Evolutionary conservation across 2,888 invertebrate species (phyloP).

Genomic region (Smittia sp.): DNA sequence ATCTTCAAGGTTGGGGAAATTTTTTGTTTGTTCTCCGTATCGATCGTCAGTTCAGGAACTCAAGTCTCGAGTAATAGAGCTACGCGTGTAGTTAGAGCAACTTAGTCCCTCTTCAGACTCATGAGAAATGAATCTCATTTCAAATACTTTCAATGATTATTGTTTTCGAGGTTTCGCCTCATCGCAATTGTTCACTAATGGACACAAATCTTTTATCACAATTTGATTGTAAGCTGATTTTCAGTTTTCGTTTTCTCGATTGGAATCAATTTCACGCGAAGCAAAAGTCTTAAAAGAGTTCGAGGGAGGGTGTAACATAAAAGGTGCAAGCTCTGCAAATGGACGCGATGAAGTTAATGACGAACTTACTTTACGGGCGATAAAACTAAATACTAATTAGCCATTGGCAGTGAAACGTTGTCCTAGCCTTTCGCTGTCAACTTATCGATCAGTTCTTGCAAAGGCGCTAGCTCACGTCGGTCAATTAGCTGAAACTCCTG

Average conservation of each 20-base stretch:
- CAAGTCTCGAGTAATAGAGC: too few species aligned
- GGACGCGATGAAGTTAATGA: not conserved
- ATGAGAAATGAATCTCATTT: too few species aligned
- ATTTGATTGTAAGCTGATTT: slow-evolving; percentile 2
- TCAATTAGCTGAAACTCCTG: slow-evolving; percentile 98
- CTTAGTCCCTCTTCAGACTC: too few species aligned
- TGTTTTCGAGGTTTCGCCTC: too few species aligned
- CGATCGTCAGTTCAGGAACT: too few species aligned
- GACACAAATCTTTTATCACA: not conserved
- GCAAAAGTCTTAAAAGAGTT: too few species aligned
- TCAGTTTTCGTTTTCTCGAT: not conserved
- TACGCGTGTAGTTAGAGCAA: too few species aligned
- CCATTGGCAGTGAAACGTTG: not conserved
- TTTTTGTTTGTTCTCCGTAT: too few species aligned
- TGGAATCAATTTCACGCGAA: not conserved
- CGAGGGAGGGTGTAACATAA: not conserved
- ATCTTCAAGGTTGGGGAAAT: too few species aligned
- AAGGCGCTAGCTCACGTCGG: slow-evolving; percentile 90
- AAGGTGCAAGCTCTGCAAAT: not conserved
- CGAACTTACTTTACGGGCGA: not conserved
- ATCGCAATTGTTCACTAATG: too few species aligned
- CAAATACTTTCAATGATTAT: too few species aligned
- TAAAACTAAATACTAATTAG: not conserved
- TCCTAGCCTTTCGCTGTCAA: slow-evolving; percentile 75
- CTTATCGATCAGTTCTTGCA: slow-evolving; percentile 96